A percentile compares a stretch with the other conserved stretches of the same genome.
These are phyloP conservation scores for Ascaphus truei DNA, from an alignment of 2,113 vertebrate species.

Conservation along the genomic window DNA sequence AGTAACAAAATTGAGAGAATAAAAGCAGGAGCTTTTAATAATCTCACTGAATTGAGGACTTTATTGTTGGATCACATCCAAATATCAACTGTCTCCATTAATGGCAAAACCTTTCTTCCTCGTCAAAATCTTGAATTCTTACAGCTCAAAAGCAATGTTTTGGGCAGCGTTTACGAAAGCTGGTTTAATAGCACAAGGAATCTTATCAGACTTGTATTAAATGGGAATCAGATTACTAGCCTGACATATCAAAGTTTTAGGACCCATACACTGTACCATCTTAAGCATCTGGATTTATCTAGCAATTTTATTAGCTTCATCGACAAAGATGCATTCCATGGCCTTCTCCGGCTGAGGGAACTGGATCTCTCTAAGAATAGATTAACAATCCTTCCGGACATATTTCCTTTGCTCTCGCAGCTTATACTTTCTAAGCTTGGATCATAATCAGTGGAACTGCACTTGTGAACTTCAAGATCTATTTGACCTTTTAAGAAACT, in stretches of 20 bases:
- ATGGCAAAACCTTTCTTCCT: conserved; percentile 54
- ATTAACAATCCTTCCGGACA: conserved; percentile 53
- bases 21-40: conserved; percentile 52
- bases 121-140: conserved; percentile 59
- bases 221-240: conserved; percentile 65
- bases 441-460: conserved; percentile 70
- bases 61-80: conserved; percentile 68
- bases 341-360: conserved; percentile 52
- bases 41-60: conserved; percentile 54
- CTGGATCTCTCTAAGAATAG: conserved; percentile 73
- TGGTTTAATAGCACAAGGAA: conserved; percentile 59
- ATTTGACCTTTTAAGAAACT: conserved; percentile 60
- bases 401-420: conserved; percentile 62
- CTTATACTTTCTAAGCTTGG: conserved; percentile 65
- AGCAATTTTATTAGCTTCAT: conserved; percentile 66
- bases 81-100: conserved; percentile 59
- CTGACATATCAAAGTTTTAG: conserved; percentile 59
- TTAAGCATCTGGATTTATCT: conserved; percentile 70
- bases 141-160: conserved; percentile 58
- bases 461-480: conserved; percentile 65
- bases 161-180: conserved; percentile 42
- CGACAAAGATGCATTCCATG: conserved; percentile 55
- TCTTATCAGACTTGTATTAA: conserved; percentile 62
- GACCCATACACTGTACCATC: conserved; percentile 46
- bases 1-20: conserved; percentile 64